These are phyloP conservation scores for Neuroterus valhalla DNA, from an alignment of 1,140 invertebrate genomes.

Conservation along the genomic window DNA sequence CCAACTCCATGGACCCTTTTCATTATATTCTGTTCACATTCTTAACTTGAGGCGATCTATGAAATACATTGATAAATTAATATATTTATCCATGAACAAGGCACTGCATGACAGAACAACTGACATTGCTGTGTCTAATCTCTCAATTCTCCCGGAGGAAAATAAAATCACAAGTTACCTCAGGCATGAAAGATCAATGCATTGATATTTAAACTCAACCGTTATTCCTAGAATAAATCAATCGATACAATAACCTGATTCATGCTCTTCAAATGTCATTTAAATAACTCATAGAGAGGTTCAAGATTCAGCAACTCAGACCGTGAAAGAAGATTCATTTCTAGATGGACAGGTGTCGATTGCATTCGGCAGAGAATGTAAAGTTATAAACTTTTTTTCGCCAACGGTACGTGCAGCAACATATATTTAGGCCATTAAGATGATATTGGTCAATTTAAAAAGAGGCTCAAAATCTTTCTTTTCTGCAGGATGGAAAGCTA, in stretches of 20 bases:
- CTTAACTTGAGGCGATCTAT: constrained; percentile 52
- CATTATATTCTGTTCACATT: constrained; percentile 58
- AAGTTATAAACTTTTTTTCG: neutral
- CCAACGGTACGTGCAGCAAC: neutral
- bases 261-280: no score
- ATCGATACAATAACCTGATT: no score
- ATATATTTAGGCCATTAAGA: neutral
- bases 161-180: neutral
- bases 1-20: constrained; percentile 60
- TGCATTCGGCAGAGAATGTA: constrained; percentile 31
- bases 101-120: constrained; percentile 64
- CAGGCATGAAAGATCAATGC: no score
- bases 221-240: no score
- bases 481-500: no score
- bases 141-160: neutral
- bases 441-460: constrained; percentile 12
- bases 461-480: no score
- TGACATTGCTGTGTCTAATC: constrained; percentile 47
- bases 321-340: constrained; percentile 40
- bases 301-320: constrained; percentile 36
- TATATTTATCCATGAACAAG: constrained; percentile 69
- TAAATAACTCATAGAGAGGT: neutral
- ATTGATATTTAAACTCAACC: no score
- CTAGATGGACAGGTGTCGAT: constrained; percentile 43
- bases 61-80: constrained; percentile 52